Percentiles rank a stretch among this genome's conserved stretches.
phyloP scores from a whole-genome alignment of 2,888 invertebrate species.

The Copidosoma aretas region DNA sequence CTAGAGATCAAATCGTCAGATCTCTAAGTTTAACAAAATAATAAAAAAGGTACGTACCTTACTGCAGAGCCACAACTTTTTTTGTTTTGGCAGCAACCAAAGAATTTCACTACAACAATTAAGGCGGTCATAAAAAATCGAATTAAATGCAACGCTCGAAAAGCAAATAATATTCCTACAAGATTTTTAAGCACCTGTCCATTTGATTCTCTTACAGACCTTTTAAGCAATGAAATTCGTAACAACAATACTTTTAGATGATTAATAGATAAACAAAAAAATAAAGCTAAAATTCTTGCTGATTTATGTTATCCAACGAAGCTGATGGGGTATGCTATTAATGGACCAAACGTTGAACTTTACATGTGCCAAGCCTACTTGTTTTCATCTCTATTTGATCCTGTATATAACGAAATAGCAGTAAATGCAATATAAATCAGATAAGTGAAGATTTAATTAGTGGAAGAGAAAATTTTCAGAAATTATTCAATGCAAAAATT shows the following conservation, averaged over 20 bases:
- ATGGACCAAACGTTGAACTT: too few relatives aligned
- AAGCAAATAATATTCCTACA: slow-evolving; percentile 2
- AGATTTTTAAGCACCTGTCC: slow-evolving; percentile 4
- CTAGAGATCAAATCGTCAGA: too few relatives aligned
- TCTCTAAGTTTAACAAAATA: not conserved
- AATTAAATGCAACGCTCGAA: not conserved
- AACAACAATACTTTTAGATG: not conserved
- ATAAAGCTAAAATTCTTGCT: not conserved
- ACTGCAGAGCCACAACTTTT: not conserved
- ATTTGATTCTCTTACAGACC: slow-evolving; percentile 2
- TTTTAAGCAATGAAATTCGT: slow-evolving; percentile 2
- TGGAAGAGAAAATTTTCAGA: too few relatives aligned
- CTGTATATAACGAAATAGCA: too few relatives aligned
- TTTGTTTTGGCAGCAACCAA: not conserved
- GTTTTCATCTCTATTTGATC: too few relatives aligned
- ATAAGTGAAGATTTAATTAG: too few relatives aligned
- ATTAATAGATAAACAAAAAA: not conserved
- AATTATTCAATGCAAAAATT: too few relatives aligned
- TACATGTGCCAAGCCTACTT: too few relatives aligned
- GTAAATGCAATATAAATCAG: too few relatives aligned
- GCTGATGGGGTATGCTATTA: too few relatives aligned
- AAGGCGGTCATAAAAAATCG: slow-evolving; percentile 14
- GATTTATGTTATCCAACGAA: not conserved
- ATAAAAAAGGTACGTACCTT: slow-evolving; percentile 8
- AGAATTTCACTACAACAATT: not conserved